These are phyloP conservation scores for Sinohyriopsis cumingii DNA, from an alignment of 2,888 invertebrate species.

Conservation along the genomic window DNA sequence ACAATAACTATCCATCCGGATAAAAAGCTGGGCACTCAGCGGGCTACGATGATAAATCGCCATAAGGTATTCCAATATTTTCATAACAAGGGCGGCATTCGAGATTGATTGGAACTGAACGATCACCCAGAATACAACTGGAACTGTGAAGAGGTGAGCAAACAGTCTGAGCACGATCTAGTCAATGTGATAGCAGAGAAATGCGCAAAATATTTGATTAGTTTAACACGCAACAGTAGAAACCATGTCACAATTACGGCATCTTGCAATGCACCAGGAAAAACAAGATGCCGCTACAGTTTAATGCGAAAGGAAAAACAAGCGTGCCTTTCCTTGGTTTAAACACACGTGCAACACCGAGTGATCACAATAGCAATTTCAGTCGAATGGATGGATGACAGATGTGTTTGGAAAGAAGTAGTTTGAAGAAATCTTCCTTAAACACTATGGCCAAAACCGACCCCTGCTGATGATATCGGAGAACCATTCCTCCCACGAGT, in stretches of 20 bases:
- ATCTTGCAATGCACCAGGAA: conserved; percentile 15
- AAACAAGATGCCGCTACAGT: conserved; percentile 3
- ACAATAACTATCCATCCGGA: conserved; percentile 6
- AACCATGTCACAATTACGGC: conserved; percentile 19
- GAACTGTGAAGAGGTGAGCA: conserved; percentile 16
- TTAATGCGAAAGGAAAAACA: too few relatives aligned
- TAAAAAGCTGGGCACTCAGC: conserved; percentile 4
- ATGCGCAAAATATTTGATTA: conserved; percentile 8
- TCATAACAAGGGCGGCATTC: not conserved
- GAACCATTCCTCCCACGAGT: not conserved
- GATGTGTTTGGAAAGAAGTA: too few relatives aligned
- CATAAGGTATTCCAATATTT: conserved; percentile 7
- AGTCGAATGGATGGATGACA: too few relatives aligned
- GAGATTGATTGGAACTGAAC: too few relatives aligned
- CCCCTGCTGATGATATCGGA: not conserved
- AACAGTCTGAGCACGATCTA: conserved; percentile 12
- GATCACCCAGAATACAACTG: conserved; percentile 1
- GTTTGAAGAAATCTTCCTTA: too few relatives aligned
- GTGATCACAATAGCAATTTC: too few relatives aligned
- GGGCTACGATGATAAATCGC: conserved; percentile 8
- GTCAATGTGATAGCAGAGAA: conserved; percentile 10
- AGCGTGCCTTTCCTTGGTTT: too few relatives aligned
- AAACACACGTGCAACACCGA: too few relatives aligned
- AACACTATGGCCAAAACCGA: too few relatives aligned
- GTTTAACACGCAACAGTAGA: conserved; percentile 11